A percentile compares a stretch with the other conserved stretches of the same genome.
Evolutionary conservation across 2,888 invertebrate genomes (phyloP).

Genomic region (Synanthedon andrenaeformis): DNA sequence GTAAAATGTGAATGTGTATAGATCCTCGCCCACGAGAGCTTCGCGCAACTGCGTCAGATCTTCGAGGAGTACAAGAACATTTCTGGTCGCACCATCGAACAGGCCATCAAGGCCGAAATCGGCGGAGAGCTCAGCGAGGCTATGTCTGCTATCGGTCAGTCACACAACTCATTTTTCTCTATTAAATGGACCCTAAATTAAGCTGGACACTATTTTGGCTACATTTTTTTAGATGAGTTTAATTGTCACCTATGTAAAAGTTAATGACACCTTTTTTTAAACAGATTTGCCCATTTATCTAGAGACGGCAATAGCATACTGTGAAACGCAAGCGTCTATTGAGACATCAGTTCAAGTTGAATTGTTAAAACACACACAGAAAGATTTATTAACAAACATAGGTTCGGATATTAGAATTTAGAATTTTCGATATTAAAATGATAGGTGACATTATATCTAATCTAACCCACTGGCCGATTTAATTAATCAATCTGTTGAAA

Average conservation of each 20-base stretch:
- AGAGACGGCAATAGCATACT: too few species aligned
- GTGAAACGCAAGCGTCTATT: too few species aligned
- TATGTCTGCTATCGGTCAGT: conserved; percentile 75
- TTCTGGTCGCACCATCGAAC: conserved; percentile 79
- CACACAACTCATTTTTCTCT: background rate
- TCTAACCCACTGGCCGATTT: too few species aligned
- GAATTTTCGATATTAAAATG: too few species aligned
- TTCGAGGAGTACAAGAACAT: conserved; percentile 81
- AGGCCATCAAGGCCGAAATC: conserved; percentile 77
- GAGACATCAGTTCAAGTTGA: too few species aligned
- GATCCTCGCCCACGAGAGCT: conserved; percentile 81
- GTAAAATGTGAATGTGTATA: conserved; percentile 8
- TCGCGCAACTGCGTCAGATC: conserved; percentile 75
- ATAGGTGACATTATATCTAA: too few species aligned
- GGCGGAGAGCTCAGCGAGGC: conserved; percentile 76
- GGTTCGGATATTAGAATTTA: too few species aligned
- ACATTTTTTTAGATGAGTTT: background rate
- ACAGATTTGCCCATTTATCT: too few species aligned
- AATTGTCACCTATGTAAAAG: background rate
- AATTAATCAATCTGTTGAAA: too few species aligned
- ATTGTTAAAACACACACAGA: too few species aligned
- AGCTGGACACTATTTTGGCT: background rate
- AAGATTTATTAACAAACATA: too few species aligned
- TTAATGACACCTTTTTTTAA: too few species aligned
- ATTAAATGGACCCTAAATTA: background rate